phyloP scores from a whole-genome alignment of 2,797 vertebrate species.

The Coregonus suidteri region DNA sequence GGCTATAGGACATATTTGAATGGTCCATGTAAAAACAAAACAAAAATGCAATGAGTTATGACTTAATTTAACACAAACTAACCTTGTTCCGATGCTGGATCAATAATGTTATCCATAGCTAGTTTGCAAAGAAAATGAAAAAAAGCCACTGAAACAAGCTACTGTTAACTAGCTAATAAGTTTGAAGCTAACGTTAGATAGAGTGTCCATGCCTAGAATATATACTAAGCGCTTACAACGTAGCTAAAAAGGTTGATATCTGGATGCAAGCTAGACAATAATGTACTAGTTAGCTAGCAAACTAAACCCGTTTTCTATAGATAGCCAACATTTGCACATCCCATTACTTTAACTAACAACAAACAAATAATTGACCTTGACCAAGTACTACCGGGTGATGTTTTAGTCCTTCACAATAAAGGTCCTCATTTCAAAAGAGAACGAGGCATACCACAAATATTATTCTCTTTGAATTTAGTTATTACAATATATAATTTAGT shows the following conservation, averaged over 20 bases:
- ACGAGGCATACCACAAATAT: no score
- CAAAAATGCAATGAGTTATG: no score
- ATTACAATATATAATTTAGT: background rate
- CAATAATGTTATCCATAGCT: background rate
- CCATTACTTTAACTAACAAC: no score
- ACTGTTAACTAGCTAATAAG: background rate
- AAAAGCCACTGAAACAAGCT: background rate
- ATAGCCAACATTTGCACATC: no score
- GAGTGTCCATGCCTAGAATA: background rate
- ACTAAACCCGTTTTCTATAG: no score
- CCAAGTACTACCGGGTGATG: no score
- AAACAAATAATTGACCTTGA: no score
- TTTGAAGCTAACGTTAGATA: background rate
- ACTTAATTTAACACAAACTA: background rate
- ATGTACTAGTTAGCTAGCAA: background rate
- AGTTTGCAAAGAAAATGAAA: background rate
- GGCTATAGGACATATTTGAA: no score
- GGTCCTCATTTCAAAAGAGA: no score
- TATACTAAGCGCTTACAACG: background rate
- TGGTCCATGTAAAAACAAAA: no score
- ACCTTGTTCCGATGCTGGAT: slow-evolving; percentile 1
- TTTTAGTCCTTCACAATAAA: no score
- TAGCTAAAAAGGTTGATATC: background rate
- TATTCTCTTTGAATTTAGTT: no score
- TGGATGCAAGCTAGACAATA: background rate